Evolutionary conservation across 1,140 invertebrate genomes (phyloP).

Genomic region (Plodia interpunctella): DNA sequence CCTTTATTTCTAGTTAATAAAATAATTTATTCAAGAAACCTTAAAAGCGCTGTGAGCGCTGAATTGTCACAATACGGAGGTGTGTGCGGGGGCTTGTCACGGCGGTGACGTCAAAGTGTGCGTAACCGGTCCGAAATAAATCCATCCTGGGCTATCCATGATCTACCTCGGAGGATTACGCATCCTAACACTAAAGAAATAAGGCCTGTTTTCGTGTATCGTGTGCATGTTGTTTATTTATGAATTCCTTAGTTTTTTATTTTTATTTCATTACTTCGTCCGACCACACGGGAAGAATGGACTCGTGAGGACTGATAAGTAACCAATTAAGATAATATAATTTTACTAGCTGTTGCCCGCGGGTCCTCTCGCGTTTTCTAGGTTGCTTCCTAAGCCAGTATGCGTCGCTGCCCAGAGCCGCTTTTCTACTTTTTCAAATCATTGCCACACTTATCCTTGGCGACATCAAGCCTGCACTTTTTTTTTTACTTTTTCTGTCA

Average conservation of each 20-base stretch:
- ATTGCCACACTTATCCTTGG: no score
- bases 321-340: no score
- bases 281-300: no score
- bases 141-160: neutral
- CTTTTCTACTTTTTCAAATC: no score
- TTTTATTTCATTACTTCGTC: neutral
- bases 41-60: neutral
- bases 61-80: neutral
- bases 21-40: neutral
- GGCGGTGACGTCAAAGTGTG: neutral
- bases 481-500: no score
- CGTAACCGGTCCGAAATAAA: neutral
- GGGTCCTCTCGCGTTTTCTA: no score
- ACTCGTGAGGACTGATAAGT: no score
- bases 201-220: neutral
- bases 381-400: no score
- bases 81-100: neutral
- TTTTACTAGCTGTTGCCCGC: no score
- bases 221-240: neutral
- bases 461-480: no score
- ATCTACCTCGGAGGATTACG: neutral
- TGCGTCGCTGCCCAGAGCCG: no score
- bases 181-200: neutral
- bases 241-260: neutral
- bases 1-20: no score